Conservation (phyloP, 2,888 invertebrate species). For the Villa cingulata region DNA sequence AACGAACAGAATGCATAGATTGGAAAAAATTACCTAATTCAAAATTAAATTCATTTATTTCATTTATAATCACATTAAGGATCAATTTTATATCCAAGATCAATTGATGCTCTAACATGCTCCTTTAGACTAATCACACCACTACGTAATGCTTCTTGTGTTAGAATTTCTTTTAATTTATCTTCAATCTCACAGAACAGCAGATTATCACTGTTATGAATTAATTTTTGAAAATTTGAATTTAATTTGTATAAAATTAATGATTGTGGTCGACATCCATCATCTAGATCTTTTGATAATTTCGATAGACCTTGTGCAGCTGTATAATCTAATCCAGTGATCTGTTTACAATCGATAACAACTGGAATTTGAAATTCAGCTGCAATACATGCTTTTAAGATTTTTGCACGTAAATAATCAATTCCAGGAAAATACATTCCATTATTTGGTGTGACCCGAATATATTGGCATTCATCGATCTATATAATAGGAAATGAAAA, state of each 20-base stretch:
- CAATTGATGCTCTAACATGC: slow-evolving; percentile 34
- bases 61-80: neutral
- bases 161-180: slow-evolving; percentile 28
- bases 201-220: slow-evolving; percentile 30
- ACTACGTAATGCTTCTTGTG: slow-evolving; percentile 31
- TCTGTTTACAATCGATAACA: slow-evolving; percentile 50
- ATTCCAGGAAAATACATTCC: slow-evolving; percentile 61
- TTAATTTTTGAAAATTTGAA: slow-evolving; percentile 24
- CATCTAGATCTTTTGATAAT: slow-evolving; percentile 26
- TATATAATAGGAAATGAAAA: slow-evolving; percentile 16
- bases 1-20: no score
- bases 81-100: slow-evolving; percentile 33
- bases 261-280: slow-evolving; percentile 22
- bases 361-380: slow-evolving; percentile 39
- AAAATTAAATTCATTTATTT: no score
- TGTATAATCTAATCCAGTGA: slow-evolving; percentile 57
- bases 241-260: slow-evolving; percentile 27
- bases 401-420: slow-evolving; percentile 46
- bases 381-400: slow-evolving; percentile 40
- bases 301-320: slow-evolving; percentile 41
- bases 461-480: slow-evolving; percentile 42
- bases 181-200: slow-evolving; percentile 29
- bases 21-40: no score
- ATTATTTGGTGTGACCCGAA: slow-evolving; percentile 49
- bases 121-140: slow-evolving; percentile 31